Conservation (phyloP, 1,140 invertebrate genomes). For the Cyphomyrmex costatus region DNA sequence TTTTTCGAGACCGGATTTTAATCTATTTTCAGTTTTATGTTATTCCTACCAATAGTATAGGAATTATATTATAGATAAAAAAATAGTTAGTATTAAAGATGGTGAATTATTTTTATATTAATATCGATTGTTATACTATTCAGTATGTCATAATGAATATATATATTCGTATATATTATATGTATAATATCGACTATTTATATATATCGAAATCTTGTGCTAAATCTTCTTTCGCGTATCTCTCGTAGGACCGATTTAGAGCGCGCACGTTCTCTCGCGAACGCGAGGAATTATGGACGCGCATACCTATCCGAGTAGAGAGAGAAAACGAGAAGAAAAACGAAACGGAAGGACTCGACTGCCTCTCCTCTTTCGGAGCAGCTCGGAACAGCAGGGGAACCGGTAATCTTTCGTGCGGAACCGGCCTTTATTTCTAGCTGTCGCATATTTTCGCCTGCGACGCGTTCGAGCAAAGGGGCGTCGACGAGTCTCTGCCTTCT, state of each 20-base stretch:
- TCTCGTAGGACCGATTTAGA: slow-evolving; percentile 40
- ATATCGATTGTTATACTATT: not conserved
- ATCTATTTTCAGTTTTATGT: not conserved
- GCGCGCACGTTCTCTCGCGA: slow-evolving; percentile 26
- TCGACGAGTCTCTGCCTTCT: slow-evolving; percentile 41
- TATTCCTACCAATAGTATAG: not conserved
- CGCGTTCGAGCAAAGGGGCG: slow-evolving; percentile 30
- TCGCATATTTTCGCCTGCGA: slow-evolving; percentile 67
- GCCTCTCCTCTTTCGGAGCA: slow-evolving; percentile 19
- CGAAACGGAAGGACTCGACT: slow-evolving; percentile 42
- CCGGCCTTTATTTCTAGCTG: slow-evolving; percentile 77
- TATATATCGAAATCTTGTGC: slow-evolving; percentile 7
- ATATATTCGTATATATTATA: no score
- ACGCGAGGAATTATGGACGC: slow-evolving; percentile 34
- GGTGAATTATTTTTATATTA: not conserved
- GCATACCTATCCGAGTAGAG: slow-evolving; percentile 11
- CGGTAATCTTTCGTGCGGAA: slow-evolving; percentile 78
- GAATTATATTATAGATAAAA: not conserved
- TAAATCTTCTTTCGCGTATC: slow-evolving; percentile 45
- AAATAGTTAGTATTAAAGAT: not conserved
- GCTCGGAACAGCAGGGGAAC: slow-evolving; percentile 66
- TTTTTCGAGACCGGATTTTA: not conserved
- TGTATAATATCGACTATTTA: not conserved
- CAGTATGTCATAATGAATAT: not conserved
- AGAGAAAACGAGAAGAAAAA: slow-evolving; percentile 36